Evolutionary conservation across 2,888 invertebrate species (phyloP), one percentile per base, ranked within the genome.

Genomic region (Andrena camellia): DNA sequence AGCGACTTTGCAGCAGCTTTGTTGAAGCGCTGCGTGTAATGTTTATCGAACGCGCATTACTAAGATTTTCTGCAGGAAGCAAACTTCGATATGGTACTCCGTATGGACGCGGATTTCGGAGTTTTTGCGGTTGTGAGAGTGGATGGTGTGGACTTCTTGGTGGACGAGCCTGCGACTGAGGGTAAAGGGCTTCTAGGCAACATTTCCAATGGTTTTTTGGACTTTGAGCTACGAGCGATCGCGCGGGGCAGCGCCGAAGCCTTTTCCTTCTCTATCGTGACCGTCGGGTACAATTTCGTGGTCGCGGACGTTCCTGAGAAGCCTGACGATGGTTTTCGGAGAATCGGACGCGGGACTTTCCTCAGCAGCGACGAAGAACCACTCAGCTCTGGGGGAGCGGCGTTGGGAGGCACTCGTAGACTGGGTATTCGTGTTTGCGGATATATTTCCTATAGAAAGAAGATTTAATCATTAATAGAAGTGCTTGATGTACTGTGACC

Each of bases 51-150:
- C 4, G 13, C 42, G 42, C 4, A 42, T 42, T 13, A 42, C 13
- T 13, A n/a, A 31, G 29, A 0, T 31, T 31, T 31, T 31, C 5
- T 31, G 29, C 0, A 0, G 29, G 29, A 0, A 6, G 1, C 2
- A 0, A 8, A 0, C 76, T 90, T 91, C 13, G 89, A 86, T 78
- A 91, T 89, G 0, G 88, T 90, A 50, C 90, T 90, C 63, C 86
- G 85, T 2, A 91, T 78, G 48, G 89, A 89, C 0, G 89, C 86
- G 64, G 89, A 91, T 67, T 87, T 91, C 0, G 88, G 68, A 75
- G 84, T 90, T 81, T 80, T 87, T 20, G 76, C 8, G 7, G 64
- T 10, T 42, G 0, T 42, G 42, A 4, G 1, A 42, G 4, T 42
- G 5, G 17, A 5, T 13, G 13, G 23, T 23, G 71, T 66, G 13